A percentile compares a stretch with the other conserved stretches of the same genome.
Conservation (phyloP, 1,140 invertebrate genomes). For the Penaeus chinensis region DNA sequence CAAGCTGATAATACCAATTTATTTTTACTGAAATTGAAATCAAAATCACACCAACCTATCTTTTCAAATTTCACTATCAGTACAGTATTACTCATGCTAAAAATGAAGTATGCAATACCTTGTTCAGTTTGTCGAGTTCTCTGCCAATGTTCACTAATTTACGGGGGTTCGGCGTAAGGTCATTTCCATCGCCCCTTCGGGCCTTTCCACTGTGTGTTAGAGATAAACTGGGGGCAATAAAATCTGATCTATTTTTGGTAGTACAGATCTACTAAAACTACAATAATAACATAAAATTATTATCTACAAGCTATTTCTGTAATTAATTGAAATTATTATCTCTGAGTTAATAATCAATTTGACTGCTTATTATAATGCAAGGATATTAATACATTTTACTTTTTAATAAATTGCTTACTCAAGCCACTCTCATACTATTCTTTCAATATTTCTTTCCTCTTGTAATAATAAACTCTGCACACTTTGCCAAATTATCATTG, state of each 20-base stretch:
- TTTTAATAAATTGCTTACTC: neutral
- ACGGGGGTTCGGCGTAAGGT: constrained; percentile 92
- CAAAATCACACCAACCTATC: too few species aligned
- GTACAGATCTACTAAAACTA: neutral
- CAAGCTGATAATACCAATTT: too few species aligned
- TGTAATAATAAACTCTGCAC: too few species aligned
- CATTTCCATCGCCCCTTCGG: constrained; percentile 96
- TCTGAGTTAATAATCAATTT: too few species aligned
- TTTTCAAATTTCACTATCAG: too few species aligned
- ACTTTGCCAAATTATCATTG: neutral
- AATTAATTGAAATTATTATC: too few species aligned
- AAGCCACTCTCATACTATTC: neutral
- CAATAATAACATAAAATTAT: too few species aligned
- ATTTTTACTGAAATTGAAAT: too few species aligned
- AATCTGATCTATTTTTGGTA: neutral
- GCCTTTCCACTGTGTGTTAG: constrained; percentile 84
- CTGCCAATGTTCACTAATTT: constrained; percentile 91
- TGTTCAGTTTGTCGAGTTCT: constrained; percentile 92
- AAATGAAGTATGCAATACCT: constrained; percentile 70
- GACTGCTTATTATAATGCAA: too few species aligned
- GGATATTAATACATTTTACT: neutral
- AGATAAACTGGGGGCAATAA: constrained; percentile 56
- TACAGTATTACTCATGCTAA: neutral
- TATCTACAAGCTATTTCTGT: too few species aligned
- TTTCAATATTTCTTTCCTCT: neutral